phyloP scores from a whole-genome alignment of 2,888 invertebrate species.

The Pristionchus mayeri region DNA sequence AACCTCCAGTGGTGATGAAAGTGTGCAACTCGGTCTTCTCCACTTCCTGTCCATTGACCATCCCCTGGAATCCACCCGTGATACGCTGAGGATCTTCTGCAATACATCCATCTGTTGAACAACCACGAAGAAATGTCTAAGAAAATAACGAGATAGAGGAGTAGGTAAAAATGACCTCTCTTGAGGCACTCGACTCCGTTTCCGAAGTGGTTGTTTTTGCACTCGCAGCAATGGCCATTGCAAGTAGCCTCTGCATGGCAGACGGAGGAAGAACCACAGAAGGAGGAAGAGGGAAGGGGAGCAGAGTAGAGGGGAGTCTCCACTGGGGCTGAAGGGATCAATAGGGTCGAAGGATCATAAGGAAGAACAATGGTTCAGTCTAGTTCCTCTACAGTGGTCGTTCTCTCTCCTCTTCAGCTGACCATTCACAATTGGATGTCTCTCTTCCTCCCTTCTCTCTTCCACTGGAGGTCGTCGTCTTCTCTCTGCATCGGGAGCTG shows the following conservation, averaged over 20 bases:
- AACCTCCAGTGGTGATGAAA: slow-evolving; percentile 83
- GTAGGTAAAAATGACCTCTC: slow-evolving; percentile 79
- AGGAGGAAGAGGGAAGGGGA: background rate
- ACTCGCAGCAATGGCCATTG: slow-evolving; percentile 91
- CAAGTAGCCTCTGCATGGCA: slow-evolving; percentile 46
- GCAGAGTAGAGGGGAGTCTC: slow-evolving; percentile 33
- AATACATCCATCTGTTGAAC: background rate
- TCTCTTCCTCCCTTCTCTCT: background rate
- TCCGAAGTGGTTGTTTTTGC: slow-evolving; percentile 87
- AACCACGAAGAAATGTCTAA: background rate
- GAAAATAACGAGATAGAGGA: background rate
- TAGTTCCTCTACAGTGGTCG: background rate
- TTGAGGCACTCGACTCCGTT: slow-evolving; percentile 92
- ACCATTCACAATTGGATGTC: background rate
- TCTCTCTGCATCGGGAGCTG: slow-evolving; percentile 1
- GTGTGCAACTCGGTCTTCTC: slow-evolving; percentile 88
- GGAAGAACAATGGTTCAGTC: no score
- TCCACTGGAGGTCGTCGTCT: slow-evolving; percentile 21
- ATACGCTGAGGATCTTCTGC: slow-evolving; percentile 88
- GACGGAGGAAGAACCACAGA: background rate
- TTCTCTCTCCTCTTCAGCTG: background rate
- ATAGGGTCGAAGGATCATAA: background rate
- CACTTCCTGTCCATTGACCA: slow-evolving; percentile 85
- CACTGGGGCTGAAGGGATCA: background rate
- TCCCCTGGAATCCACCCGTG: slow-evolving; percentile 89